Percentiles rank a stretch among this genome's conserved stretches.
These are phyloP conservation scores for Nematostella vectensis DNA, from an alignment of 92 coral and sea anemone species.

Conservation along the genomic window DNA sequence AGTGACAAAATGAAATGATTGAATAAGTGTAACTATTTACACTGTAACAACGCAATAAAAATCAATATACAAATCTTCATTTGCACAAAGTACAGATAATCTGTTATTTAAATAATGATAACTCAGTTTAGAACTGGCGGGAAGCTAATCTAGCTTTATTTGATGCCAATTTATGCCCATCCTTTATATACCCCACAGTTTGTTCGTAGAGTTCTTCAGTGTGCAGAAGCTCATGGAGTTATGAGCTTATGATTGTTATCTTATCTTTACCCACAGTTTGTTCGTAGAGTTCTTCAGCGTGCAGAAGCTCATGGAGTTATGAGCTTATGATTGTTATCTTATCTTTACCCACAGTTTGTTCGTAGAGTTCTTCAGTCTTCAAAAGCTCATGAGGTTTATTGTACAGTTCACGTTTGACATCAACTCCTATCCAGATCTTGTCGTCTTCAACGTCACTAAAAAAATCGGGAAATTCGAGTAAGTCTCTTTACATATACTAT, in stretches of 20 bases:
- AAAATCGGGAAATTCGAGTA: conserved; percentile 25
- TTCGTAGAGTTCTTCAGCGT: conserved; percentile 23
- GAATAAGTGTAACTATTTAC: no score
- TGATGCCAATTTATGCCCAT: no score
- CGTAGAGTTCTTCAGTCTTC: conserved; percentile 21
- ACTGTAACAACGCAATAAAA: no score
- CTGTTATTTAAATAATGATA: no score
- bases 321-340: no score
- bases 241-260: no score
- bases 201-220: conserved; percentile 21
- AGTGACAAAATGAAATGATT: no score
- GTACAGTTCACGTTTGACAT: conserved; percentile 15
- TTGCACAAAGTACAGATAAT: no score
- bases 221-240: conserved; percentile 19
- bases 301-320: conserved; percentile 19
- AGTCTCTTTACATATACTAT: neutral
- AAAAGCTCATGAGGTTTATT: conserved; percentile 19
- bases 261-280: conserved; percentile 3
- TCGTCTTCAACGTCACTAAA: conserved; percentile 7
- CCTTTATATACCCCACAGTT: no score
- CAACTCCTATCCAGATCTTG: conserved; percentile 14
- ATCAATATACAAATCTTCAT: no score
- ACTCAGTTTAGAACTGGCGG: no score
- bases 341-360: conserved; percentile 1
- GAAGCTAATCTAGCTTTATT: no score